These are phyloP conservation scores for Actinopyga echinites DNA, from an alignment of 53 echinoderm and acorn worm genomes.

Conservation along the genomic window DNA sequence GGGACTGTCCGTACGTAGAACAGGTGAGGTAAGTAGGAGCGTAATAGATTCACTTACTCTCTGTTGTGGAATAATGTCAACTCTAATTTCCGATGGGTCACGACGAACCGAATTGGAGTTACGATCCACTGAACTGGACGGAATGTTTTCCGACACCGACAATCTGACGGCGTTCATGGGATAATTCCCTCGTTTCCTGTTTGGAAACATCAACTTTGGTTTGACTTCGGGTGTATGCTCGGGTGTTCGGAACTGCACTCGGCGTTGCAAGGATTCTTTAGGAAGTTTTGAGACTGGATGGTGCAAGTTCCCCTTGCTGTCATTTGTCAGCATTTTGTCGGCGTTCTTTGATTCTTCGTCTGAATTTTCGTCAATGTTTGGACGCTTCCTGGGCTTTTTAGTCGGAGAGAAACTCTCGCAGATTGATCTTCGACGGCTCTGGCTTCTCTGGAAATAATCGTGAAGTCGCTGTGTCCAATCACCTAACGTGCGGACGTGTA, in stretches of 20 bases:
- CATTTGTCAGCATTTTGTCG: not conserved
- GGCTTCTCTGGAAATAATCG: constrained; percentile 32
- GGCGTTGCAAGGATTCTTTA: not conserved
- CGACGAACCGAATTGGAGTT: no score
- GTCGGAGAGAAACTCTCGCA: constrained; percentile 28
- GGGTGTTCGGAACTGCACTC: constrained; percentile 17
- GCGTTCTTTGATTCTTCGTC: not conserved
- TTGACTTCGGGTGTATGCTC: not conserved
- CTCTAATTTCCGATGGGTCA: no score
- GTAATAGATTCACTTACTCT: not conserved
- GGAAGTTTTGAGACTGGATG: not conserved
- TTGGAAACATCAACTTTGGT: no score
- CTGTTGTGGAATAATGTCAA: no score
- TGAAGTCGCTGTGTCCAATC: constrained; percentile 64
- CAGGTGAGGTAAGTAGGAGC: not conserved
- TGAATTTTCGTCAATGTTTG: not conserved
- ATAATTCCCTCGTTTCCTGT: no score
- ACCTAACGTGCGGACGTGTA: constrained; percentile 60
- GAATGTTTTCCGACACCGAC: no score
- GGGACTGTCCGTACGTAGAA: no score
- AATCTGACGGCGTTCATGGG: no score
- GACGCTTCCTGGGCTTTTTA: not conserved
- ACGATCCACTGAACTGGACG: no score
- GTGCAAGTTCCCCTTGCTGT: not conserved
- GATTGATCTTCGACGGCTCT: constrained; percentile 14